Evolutionary conservation across 2,797 vertebrate genomes (phyloP).

Genomic region (Myotis planiceps): DNA sequence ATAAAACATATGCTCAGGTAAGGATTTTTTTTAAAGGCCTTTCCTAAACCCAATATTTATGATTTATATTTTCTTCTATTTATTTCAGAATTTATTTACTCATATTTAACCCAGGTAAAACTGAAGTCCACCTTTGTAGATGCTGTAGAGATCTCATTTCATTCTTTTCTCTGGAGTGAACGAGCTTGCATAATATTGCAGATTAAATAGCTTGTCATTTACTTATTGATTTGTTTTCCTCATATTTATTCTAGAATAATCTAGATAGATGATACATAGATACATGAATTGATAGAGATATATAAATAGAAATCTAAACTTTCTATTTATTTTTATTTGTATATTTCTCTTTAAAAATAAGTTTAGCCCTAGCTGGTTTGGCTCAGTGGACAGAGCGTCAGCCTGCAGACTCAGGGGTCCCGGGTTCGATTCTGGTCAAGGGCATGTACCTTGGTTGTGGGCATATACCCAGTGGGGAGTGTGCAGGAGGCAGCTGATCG

Average conservation of each 20-base stretch:
- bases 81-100: not conserved
- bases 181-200: not conserved
- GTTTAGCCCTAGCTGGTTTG: too few species aligned
- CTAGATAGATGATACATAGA: not conserved
- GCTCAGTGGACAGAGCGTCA: too few species aligned
- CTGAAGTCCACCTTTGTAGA: not conserved
- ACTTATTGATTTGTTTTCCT: not conserved
- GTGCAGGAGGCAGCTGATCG: too few species aligned
- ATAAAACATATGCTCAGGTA: not conserved
- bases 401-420: too few species aligned
- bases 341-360: not conserved
- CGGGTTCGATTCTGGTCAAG: too few species aligned
- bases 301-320: not conserved
- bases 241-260: not conserved
- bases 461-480: too few species aligned
- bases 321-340: not conserved
- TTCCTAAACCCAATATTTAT: not conserved
- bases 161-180: not conserved
- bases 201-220: not conserved
- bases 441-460: too few species aligned
- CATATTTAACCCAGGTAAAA: not conserved
- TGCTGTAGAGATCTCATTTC: not conserved
- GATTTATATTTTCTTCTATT: not conserved
- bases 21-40: not conserved
- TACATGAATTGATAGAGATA: not conserved